Percentiles rank a stretch among this genome's conserved stretches.
These are phyloP conservation scores for Auanema sp. DNA, from an alignment of 2,888 invertebrate species.

Conservation along the genomic window DNA sequence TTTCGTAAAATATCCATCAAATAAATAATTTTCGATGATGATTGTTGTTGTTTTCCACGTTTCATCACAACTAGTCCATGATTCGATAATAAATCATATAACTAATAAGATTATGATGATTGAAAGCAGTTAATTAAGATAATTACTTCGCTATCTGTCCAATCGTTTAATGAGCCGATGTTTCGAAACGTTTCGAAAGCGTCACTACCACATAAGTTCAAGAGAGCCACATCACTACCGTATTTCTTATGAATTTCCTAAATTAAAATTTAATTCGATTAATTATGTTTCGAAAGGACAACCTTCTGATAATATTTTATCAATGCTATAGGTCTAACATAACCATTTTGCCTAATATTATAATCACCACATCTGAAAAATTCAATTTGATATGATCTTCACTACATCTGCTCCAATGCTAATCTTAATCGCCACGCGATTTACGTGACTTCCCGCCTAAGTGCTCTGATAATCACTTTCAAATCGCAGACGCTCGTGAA, in stretches of 20 bases:
- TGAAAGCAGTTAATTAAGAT: background rate
- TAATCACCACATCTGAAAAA: constrained; percentile 10
- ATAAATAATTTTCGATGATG: constrained; percentile 11
- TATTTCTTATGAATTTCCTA: constrained; percentile 11
- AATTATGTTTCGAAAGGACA: too few relatives aligned
- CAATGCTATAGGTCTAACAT: background rate
- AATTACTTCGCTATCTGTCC: constrained; percentile 4
- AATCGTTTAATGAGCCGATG: constrained; percentile 1
- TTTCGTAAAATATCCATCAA: constrained; percentile 16
- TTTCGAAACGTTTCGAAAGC: constrained; percentile 7
- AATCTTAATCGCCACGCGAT: background rate
- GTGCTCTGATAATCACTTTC: background rate
- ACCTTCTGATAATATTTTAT: constrained; percentile 1
- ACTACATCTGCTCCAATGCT: background rate
- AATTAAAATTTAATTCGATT: background rate
- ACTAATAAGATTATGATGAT: constrained; percentile 9
- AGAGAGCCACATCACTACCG: constrained; percentile 7
- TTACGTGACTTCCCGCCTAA: background rate
- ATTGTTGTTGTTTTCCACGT: constrained; percentile 4
- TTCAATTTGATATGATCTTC: too few relatives aligned
- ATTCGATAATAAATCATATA: constrained; percentile 13
- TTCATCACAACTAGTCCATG: constrained; percentile 17
- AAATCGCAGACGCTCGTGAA: background rate
- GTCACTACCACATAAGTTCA: constrained; percentile 20
- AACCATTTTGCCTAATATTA: constrained; percentile 4